These are phyloP conservation scores for Enteromius unitaeniatus DNA, from an alignment of 2,797 vertebrate genomes.

Conservation along the genomic window DNA sequence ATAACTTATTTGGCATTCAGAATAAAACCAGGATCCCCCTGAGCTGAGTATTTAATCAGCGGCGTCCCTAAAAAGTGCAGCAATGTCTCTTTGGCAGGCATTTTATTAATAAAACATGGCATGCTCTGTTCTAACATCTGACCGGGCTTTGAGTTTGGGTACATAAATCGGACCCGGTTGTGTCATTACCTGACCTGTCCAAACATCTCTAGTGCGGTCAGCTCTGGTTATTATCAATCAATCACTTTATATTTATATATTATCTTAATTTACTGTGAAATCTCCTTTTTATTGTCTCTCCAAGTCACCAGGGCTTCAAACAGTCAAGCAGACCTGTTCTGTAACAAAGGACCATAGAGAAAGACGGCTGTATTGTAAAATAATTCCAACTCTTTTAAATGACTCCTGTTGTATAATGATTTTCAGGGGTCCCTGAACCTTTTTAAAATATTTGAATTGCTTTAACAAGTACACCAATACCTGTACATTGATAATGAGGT, in stretches of 20 bases:
- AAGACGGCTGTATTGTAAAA: slow-evolving; percentile 28
- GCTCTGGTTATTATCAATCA: slow-evolving; percentile 13
- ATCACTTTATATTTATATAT: too few relatives aligned
- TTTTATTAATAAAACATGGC: slow-evolving; percentile 38
- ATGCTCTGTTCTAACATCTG: slow-evolving; percentile 22
- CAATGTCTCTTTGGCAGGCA: slow-evolving; percentile 7
- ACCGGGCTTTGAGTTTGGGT: slow-evolving; percentile 25
- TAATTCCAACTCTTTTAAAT: slow-evolving; percentile 7
- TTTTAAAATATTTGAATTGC: neutral
- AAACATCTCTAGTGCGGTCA: neutral
- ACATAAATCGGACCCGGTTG: slow-evolving; percentile 20
- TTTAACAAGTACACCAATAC: neutral
- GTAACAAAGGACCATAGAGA: neutral
- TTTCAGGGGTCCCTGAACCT: neutral
- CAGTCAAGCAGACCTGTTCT: slow-evolving; percentile 18
- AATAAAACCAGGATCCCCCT: neutral
- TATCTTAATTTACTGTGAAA: slow-evolving; percentile 43
- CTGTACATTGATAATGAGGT: neutral
- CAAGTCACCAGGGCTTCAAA: neutral
- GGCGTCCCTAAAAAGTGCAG: neutral
- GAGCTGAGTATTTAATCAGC: neutral
- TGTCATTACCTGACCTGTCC: neutral
- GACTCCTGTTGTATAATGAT: neutral
- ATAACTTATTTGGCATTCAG: slow-evolving; percentile 15
- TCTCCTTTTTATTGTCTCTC: slow-evolving; percentile 6